Evolutionary conservation across 2,888 invertebrate genomes (phyloP).

Genomic region (Diploptera punctata): DNA sequence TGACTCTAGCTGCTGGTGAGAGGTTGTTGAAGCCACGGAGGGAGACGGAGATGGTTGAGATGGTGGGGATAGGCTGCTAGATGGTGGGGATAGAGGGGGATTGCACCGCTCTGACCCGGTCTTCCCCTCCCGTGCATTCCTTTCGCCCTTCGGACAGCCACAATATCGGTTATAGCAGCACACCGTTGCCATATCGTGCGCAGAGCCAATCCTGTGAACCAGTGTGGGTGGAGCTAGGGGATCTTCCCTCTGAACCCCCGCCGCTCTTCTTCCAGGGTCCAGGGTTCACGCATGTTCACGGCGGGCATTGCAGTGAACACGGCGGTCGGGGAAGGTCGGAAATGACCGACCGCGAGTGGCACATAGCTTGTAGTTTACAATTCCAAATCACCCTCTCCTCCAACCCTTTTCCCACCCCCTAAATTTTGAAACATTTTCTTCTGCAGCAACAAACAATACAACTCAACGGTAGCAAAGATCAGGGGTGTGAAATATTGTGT

Average conservation of each 20-base stretch:
- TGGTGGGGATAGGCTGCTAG: constrained; percentile 6
- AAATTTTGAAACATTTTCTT: background rate
- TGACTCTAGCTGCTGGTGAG: constrained; percentile 34
- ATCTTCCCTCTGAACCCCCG: constrained; percentile 1
- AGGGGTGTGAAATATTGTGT: too few species aligned
- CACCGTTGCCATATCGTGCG: constrained; percentile 52
- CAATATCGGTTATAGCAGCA: constrained; percentile 59
- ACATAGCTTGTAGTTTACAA: background rate
- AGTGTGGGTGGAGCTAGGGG: constrained; percentile 40
- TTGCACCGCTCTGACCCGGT: constrained; percentile 42
- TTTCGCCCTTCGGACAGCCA: constrained; percentile 51
- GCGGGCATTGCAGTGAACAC: constrained; percentile 1
- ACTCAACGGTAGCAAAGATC: too few species aligned
- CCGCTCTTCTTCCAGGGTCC: constrained; percentile 1
- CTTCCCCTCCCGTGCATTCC: constrained; percentile 42
- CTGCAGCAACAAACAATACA: background rate
- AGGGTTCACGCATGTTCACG: constrained; percentile 34
- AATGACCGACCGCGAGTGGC: background rate
- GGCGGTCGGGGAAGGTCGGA: background rate
- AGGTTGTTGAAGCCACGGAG: constrained; percentile 40
- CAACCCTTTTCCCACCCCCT: background rate
- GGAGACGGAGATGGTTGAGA: constrained; percentile 12
- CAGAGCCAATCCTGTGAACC: constrained; percentile 31
- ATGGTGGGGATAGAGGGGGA: constrained; percentile 32
- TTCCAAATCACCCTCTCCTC: background rate